Evolutionary conservation across 2,113 vertebrate genomes (phyloP), one percentile per base, ranked within the genome.

Genomic region (Heptranchias perlo): DNA sequence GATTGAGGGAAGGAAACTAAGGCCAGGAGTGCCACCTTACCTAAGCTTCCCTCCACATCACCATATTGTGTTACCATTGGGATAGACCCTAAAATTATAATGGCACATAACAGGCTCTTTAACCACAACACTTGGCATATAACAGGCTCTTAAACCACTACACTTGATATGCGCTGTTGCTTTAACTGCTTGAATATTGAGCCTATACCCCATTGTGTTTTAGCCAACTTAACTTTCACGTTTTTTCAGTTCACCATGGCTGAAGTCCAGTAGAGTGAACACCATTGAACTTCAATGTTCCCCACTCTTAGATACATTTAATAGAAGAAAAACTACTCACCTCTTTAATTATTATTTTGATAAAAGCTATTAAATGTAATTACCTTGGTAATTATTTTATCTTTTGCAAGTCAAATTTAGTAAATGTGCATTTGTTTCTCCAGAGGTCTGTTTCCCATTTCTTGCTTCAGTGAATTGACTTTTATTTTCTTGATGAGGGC

Each of bases 311-410:
- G 35, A n/a, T n/a, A n/a, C 21, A 93, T 62, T 95, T 95, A 95
- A 49, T 95, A 52, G 64, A 49, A 95, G 62, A 14, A 73, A 95
- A 69, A 95, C 65, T 52, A 73, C 65, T 95, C 94, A 69, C 94
- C 94, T 95, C 64, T 69, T 93, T 93, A 95, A 69, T 69, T 67
- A 95, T 69, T 95, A 47, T 95, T 95, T 95, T 95, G 94, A 95
- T 95, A 95, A 95, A 95, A 69, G 94, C 94, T 73, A 95, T 95
- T 95, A 95, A 95, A 95, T 69, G 64, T 95, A 95, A 95, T 95
- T 95, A 95, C 62, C 44, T 35, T 49, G 44, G 65, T 95, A 95
- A 95, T 95, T 95, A 95, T 95, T 95, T 91, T 95, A 95, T 95
- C 73, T 91, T 52, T 93, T 69, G 69, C 14, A 13, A 95, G 65